Base-by-base conservation (phyloP, 2,888 invertebrate species). In the Petrolisthes cinctipes region DNA sequence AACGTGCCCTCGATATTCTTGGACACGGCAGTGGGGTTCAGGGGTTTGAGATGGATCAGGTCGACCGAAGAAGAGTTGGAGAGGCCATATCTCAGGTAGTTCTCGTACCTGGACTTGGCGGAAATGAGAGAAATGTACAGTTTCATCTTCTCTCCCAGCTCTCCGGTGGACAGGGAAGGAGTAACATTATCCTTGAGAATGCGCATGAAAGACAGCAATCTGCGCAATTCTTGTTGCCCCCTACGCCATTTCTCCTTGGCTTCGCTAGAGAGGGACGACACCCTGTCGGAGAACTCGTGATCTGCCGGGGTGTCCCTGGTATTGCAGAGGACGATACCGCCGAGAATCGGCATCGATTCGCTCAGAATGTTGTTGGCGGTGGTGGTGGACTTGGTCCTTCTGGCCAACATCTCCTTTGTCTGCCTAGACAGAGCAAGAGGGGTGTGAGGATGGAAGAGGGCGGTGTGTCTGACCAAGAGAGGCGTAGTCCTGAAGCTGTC, bases 1-100 rank as follows among this genome's bases (percentile, higher is more conserved):
- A 79, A 54, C 9, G 79, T 79, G 53, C 37, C 79, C 20, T 79
- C 79, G 6, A 79, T 79, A 11, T 79, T 5, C n/a, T 53, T 54
- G 53, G 53, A 5, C 11, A 7, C 23, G 20, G 9, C n/a, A 51
- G n/a, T 73, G 73, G n/a, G 20, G 7, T 7, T n/a, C 6, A 79
- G 5, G 79, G 79, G 79, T 51, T 79, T 37, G 54, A 79, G 79
- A 51, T 79, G 79, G n/a, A 5, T 53, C 9, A 79, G 79, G 37
- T 79, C 79, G 37, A 7, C 54, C 9, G 79, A 79, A 9, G 9
- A 7, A 11, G 79, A 79, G 54, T 79, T 79, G 54, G 17, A 23
- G 37, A 79, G n/a, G 6, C 53, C 79, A 51, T 53, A 79, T 51
- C n/a, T 9, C 9, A 79, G n/a, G 14, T 23, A 37, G 54, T 79